These are phyloP conservation scores for Tapirus indicus DNA, from an alignment of 2,797 vertebrate genomes.

Conservation along the genomic window DNA sequence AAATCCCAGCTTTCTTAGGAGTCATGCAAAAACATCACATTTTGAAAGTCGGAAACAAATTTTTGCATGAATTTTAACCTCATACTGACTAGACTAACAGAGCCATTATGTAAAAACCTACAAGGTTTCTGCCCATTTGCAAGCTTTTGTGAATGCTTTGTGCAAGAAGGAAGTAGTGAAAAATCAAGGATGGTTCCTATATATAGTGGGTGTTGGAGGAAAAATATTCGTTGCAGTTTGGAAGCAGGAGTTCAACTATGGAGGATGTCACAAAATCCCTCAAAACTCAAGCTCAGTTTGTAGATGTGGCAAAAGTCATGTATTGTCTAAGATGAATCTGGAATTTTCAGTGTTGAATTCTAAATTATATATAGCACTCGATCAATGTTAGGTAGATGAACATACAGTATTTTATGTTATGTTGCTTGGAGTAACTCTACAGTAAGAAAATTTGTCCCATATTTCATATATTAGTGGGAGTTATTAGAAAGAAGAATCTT, in stretches of 20 bases:
- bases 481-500: not conserved
- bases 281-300: not conserved
- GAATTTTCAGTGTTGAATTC: not conserved
- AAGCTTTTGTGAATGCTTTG: not conserved
- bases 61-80: not conserved
- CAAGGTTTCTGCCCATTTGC: not conserved
- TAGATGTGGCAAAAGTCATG: not conserved
- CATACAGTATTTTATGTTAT: not conserved
- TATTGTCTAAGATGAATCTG: not conserved
- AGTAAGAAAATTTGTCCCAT: not conserved
- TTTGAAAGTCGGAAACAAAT: not conserved
- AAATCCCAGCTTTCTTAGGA: not conserved
- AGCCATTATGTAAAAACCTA: not conserved
- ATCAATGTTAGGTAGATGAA: not conserved
- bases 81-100: not conserved
- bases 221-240: not conserved
- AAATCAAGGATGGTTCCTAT: not conserved
- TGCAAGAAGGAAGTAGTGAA: not conserved
- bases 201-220: not conserved
- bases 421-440: not conserved
- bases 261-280: not conserved
- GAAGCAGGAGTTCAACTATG: not conserved
- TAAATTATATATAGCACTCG: not conserved
- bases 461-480: not conserved
- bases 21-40: not conserved